A percentile compares a stretch with the other conserved stretches of the same genome.
phyloP scores from a whole-genome alignment of 2,113 vertebrate genomes.

The Danionella cerebrum region DNA sequence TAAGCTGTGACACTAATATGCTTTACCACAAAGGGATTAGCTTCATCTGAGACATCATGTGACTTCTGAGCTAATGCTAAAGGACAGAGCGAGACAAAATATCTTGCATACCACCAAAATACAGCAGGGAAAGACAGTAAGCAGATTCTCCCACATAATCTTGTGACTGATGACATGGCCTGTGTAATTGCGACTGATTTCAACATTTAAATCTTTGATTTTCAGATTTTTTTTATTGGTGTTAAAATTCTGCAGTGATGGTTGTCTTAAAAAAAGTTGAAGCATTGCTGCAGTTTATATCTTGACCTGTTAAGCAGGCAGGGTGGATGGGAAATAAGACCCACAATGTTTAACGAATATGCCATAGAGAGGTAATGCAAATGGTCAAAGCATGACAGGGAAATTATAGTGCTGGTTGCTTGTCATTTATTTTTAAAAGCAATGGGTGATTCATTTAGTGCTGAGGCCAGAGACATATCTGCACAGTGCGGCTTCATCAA shows the following conservation, averaged over 20 bases:
- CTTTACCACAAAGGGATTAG: slow-evolving; percentile 42
- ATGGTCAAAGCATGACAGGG: background rate
- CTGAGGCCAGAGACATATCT: slow-evolving; percentile 43
- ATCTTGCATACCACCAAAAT: background rate
- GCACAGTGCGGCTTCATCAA: slow-evolving; percentile 58
- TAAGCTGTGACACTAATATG: slow-evolving; percentile 44
- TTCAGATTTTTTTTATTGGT: too few relatives aligned
- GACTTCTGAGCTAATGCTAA: slow-evolving; percentile 32
- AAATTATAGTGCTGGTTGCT: slow-evolving; percentile 7
- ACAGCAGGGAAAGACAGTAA: background rate
- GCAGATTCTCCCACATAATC: background rate
- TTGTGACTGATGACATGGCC: background rate
- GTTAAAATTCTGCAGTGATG: too few relatives aligned
- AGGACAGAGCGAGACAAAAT: slow-evolving; percentile 13
- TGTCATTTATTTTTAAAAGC: slow-evolving; percentile 43
- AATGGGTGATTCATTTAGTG: slow-evolving; percentile 24
- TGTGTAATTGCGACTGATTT: too few relatives aligned
- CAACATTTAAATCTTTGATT: too few relatives aligned
- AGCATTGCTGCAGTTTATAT: background rate
- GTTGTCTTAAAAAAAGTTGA: too few relatives aligned
- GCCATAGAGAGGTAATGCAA: background rate
- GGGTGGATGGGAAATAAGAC: background rate
- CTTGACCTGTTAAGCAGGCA: background rate
- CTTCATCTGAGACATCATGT: slow-evolving; percentile 11
- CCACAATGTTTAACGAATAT: background rate